Base-by-base conservation (phyloP, 1,140 invertebrate species). In the Lordiphosa mommai region DNA sequence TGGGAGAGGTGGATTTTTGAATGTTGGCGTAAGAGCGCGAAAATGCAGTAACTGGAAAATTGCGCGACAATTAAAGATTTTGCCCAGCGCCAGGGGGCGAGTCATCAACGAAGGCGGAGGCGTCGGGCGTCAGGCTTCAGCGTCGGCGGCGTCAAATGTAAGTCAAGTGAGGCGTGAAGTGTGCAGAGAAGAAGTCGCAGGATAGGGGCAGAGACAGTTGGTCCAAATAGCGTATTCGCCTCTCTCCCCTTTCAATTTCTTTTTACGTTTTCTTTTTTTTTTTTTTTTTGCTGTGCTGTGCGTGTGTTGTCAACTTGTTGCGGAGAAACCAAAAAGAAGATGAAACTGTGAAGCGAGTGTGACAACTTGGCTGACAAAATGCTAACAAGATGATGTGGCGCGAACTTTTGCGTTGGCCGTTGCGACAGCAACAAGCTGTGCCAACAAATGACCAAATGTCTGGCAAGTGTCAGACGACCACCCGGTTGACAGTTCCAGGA, bases 1-100 rank as follows among this genome's bases (percentile, higher is more conserved):
- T n/a, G n/a, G n/a, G n/a, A n/a, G n/a, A n/a, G 40, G 32, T 8
- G 50, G 38, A n/a, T n/a, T n/a, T 33, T 40, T 37, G 29, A 43
- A 47, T 65, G 52, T 34, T 53, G 63, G 64, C 30, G 40, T 5
- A 40, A 59, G 23, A 20, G 70, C 52, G 58, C 63, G 61, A 76
- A 76, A 82, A 82, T 84, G 77, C 79, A 84, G 72, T 85, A 85
- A 84, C 77, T 84, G 77, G 77, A 84, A 84, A 84, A 84, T 84
- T 84, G 77, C 77, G 77, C 77, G 77, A 84, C 77, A 84, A 84
- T 84, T 84, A 84, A 84, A 84, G 77, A 84, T 84, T 84, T 85
- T 84, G 64, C 72, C 50, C 63, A 37, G 27, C 52, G 14, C 17
- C 20, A 23, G 46, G 29, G 16, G 27, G 8, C 7, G 14, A 40